These are phyloP conservation scores for Fissipunctia ypsillon DNA, from an alignment of 2,888 invertebrate species.

Conservation along the genomic window DNA sequence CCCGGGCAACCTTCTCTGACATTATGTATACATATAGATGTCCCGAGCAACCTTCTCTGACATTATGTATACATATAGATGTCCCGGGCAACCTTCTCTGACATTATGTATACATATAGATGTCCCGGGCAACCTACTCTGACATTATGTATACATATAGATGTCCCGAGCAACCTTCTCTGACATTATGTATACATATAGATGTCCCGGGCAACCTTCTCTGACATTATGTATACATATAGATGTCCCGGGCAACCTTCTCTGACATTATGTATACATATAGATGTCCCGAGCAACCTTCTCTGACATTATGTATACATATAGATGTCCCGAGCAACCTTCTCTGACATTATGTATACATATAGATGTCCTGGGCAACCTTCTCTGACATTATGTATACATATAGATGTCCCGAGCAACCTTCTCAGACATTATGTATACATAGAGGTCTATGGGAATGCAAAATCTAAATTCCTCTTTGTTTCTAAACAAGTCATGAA, in stretches of 20 bases:
- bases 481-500: neutral
- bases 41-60: too few relatives aligned
- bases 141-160: neutral
- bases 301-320: neutral
- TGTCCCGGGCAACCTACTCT: too few relatives aligned
- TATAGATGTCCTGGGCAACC: neutral
- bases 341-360: neutral
- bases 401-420: neutral
- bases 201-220: neutral
- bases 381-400: neutral
- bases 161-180: too few relatives aligned
- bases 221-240: neutral
- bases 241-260: neutral
- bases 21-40: neutral
- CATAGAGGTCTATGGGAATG: too few relatives aligned
- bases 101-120: neutral
- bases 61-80: neutral
- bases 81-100: too few relatives aligned
- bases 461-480: neutral
- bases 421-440: neutral
- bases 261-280: neutral
- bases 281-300: neutral
- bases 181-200: neutral
- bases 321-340: neutral
- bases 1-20: too few relatives aligned